Conservation (phyloP, 2,888 invertebrate species). For the Galerucella pusilla region DNA sequence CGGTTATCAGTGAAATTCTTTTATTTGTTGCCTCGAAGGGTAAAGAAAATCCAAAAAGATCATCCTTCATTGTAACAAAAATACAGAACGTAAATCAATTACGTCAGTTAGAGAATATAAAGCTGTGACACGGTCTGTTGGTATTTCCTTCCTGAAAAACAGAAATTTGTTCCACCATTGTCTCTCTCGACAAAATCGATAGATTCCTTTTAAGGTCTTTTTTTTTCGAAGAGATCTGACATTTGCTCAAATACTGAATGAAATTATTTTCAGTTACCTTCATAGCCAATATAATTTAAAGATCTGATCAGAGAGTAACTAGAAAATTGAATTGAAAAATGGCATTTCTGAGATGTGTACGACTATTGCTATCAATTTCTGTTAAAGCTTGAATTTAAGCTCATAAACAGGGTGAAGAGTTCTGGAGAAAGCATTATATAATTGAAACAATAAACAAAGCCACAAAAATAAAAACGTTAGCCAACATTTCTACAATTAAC, state of each 20-base stretch:
- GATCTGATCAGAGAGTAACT: too few species aligned
- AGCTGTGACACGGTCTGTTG: conserved; percentile 22
- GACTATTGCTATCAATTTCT: too few species aligned
- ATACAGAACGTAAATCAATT: conserved; percentile 29
- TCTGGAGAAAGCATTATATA: too few species aligned
- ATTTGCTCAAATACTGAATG: not conserved
- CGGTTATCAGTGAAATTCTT: not conserved
- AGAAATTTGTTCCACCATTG: conserved; percentile 14
- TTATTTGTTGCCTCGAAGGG: not conserved
- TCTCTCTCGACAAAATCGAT: not conserved
- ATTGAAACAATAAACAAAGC: too few species aligned
- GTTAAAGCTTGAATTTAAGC: too few species aligned
- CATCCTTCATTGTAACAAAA: conserved; percentile 19
- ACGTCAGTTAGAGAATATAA: conserved; percentile 25
- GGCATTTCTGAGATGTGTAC: too few species aligned
- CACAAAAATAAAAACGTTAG: too few species aligned
- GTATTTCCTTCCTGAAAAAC: conserved; percentile 20
- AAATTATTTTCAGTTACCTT: not conserved
- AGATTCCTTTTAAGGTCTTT: not conserved
- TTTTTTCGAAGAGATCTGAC: not conserved
- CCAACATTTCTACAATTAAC: too few species aligned
- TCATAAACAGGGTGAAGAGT: too few species aligned
- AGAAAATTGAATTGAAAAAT: too few species aligned
- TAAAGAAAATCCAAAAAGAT: conserved; percentile 16
- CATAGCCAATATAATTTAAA: not conserved